These are phyloP conservation scores for Amphipoea lucens DNA, from an alignment of 2,888 invertebrate species.

Conservation along the genomic window DNA sequence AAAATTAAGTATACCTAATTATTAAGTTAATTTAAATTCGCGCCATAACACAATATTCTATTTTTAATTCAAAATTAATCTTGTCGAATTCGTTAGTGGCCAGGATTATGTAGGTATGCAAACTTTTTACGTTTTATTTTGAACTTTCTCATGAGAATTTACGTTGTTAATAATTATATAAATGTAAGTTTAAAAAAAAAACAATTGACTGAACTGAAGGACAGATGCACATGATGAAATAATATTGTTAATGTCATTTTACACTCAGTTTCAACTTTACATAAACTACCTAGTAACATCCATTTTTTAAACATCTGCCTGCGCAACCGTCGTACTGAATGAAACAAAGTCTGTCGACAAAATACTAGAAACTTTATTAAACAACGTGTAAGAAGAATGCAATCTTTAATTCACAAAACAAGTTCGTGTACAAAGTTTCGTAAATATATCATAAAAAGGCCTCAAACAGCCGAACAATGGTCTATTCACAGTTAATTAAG, in stretches of 20 bases:
- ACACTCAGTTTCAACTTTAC: slow-evolving; percentile 9
- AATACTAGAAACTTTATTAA: background rate
- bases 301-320: background rate
- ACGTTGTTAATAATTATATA: background rate
- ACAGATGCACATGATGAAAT: background rate
- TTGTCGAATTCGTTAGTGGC: background rate
- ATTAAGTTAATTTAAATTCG: background rate
- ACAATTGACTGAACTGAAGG: background rate
- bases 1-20: background rate
- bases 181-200: background rate
- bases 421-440: slow-evolving; percentile 50
- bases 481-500: slow-evolving; percentile 65
- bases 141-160: background rate
- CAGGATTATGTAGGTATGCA: background rate
- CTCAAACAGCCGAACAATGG: slow-evolving; percentile 59
- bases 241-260: background rate
- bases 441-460: slow-evolving; percentile 57
- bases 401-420: slow-evolving; percentile 31
- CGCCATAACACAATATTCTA: slow-evolving; percentile 10
- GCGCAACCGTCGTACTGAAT: background rate
- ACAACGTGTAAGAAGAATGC: slow-evolving; percentile 16
- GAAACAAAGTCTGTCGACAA: background rate
- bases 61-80: slow-evolving; percentile 20
- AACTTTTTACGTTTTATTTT: slow-evolving; percentile 14
- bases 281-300: background rate